Conservation (phyloP, 23 tunicate species). For the Ascidia mentula region DNA sequence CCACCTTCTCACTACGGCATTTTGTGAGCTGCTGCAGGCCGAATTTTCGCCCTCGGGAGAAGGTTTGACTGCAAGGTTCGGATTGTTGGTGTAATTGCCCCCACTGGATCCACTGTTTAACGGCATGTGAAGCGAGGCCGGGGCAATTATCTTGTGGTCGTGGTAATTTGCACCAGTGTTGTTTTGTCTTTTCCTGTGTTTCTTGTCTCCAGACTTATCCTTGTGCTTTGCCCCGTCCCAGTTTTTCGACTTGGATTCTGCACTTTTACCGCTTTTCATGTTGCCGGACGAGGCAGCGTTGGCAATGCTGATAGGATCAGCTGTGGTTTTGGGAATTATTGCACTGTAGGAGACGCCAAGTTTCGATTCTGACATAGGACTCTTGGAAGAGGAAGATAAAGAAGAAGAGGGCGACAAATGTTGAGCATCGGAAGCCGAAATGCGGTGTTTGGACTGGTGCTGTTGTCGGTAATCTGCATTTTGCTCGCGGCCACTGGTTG, state of each 20-base stretch:
- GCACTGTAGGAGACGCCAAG: constrained; percentile 18
- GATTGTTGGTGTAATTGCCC: too few species aligned
- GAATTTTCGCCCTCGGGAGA: background rate
- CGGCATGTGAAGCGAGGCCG: background rate
- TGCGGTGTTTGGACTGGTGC: constrained; percentile 26
- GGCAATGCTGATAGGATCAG: constrained; percentile 56
- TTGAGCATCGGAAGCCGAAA: background rate
- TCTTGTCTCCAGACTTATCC: background rate
- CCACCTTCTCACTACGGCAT: constrained; percentile 49
- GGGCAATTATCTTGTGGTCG: constrained; percentile 2
- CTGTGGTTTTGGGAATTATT: constrained; percentile 73
- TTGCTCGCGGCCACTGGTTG: background rate
- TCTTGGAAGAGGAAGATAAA: background rate
- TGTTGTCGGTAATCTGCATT: constrained; percentile 6
- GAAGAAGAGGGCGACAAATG: background rate
- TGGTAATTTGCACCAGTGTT: background rate
- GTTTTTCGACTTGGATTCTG: background rate
- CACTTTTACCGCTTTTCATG: background rate
- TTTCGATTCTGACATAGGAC: background rate
- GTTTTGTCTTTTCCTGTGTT: background rate
- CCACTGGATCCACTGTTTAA: background rate
- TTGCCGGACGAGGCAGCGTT: too few species aligned
- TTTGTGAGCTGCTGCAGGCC: background rate
- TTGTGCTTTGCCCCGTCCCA: background rate
- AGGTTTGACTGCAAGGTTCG: background rate